Conservation (phyloP, 2,888 invertebrate species). For the Euclidia mi region DNA sequence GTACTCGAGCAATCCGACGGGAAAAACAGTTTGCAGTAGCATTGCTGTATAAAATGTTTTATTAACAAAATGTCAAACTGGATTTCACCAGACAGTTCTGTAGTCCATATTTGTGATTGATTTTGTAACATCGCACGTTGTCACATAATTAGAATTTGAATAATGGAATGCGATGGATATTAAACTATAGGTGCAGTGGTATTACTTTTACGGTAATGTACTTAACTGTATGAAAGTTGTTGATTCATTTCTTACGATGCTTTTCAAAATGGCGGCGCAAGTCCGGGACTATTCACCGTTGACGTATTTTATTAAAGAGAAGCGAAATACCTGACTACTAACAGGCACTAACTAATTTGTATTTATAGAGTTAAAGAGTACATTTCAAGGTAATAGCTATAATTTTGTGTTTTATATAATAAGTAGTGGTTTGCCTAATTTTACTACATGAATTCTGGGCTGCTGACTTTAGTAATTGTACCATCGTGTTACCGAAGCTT, state of each 20-base stretch:
- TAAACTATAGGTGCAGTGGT: too few relatives aligned
- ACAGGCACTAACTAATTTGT: conserved; percentile 5
- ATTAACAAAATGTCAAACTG: neutral
- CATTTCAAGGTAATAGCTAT: neutral
- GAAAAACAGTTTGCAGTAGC: neutral
- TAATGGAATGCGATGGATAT: too few relatives aligned
- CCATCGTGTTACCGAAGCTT: neutral
- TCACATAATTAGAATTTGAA: too few relatives aligned
- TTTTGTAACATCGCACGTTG: too few relatives aligned
- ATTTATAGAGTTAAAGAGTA: conserved; percentile 1
- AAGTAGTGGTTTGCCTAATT: conserved; percentile 1
- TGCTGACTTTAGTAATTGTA: neutral
- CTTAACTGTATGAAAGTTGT: neutral
- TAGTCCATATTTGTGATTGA: too few relatives aligned
- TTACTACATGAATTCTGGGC: conserved; percentile 2
- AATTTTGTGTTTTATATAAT: conserved; percentile 5
- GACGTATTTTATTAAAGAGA: conserved; percentile 3
- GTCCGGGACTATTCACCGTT: neutral
- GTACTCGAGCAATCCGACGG: neutral
- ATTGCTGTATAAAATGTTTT: neutral
- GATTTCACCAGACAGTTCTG: too few relatives aligned
- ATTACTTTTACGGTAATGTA: neutral
- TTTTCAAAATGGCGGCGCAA: neutral
- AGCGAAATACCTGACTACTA: neutral
- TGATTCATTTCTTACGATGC: neutral